Percentiles rank a stretch among this genome's conserved stretches.
Conservation (phyloP, 2,113 vertebrate species). For the Acanthisitta chloris region DNA sequence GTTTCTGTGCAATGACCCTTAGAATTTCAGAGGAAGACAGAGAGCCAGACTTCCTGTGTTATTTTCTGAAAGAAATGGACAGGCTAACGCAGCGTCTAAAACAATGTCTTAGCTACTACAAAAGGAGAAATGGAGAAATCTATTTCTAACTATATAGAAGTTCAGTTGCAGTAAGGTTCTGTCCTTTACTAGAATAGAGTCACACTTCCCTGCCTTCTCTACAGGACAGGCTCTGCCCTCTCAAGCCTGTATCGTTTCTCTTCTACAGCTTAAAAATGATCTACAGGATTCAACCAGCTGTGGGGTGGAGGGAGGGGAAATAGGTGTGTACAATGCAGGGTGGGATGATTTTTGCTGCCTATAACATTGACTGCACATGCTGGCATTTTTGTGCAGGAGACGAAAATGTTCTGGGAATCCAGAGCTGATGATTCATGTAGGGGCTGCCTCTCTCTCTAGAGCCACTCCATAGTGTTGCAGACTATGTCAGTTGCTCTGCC, state of each 20-base stretch:
- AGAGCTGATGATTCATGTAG: not conserved
- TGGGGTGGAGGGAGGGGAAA: not conserved
- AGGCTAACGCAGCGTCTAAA: rapidly evolving
- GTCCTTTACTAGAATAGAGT: not conserved
- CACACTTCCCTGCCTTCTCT: rapidly evolving
- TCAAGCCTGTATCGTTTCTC: not conserved
- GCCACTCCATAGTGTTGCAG: too few relatives aligned
- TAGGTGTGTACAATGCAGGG: not conserved
- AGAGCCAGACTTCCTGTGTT: not conserved
- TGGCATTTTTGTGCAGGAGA: not conserved
- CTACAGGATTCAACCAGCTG: not conserved
- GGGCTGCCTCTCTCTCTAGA: rapidly evolving
- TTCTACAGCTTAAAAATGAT: not conserved
- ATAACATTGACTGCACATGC: not conserved
- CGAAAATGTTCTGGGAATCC: not conserved
- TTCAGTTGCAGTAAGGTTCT: rapidly evolving
- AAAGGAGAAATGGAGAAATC: not conserved
- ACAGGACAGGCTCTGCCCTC: not conserved
- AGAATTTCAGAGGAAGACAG: not conserved
- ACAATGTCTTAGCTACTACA: rapidly evolving
- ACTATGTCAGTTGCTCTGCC: too few relatives aligned
- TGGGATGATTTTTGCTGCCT: rapidly evolving
- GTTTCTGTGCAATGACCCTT: not conserved
- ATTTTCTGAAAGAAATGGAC: not conserved
- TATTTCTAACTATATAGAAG: not conserved